Evolutionary conservation across 2,113 vertebrate genomes (phyloP).

Genomic region (Cryptomyrus ogoouensis): DNA sequence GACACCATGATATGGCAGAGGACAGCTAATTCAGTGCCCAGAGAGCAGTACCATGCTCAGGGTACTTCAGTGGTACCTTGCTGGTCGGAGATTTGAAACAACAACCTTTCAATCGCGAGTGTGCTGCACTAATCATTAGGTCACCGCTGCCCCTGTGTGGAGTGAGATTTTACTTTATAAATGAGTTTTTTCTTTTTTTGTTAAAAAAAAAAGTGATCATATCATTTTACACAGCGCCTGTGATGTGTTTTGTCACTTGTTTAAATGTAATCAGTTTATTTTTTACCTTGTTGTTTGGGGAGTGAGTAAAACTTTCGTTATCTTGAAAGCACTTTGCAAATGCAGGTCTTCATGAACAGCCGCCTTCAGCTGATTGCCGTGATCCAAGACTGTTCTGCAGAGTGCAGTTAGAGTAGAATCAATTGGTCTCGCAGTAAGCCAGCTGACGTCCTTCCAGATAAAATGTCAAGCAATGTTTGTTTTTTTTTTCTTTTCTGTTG

Average conservation of each 20-base stretch:
- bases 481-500: not conserved
- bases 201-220: too few relatives aligned
- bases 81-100: too few relatives aligned
- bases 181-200: not conserved
- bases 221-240: not conserved
- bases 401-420: not conserved
- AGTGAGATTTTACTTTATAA: not conserved
- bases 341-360: not conserved
- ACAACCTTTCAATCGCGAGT: too few relatives aligned
- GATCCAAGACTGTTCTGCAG: not conserved
- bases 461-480: not conserved
- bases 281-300: not conserved
- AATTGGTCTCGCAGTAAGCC: not conserved
- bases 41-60: too few relatives aligned
- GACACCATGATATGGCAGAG: too few relatives aligned
- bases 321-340: not conserved
- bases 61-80: too few relatives aligned
- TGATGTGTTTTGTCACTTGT: not conserved
- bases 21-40: too few relatives aligned
- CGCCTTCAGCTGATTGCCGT: not conserved
- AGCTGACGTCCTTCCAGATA: not conserved
- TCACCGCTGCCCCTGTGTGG: not conserved
- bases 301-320: not conserved
- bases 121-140: too few relatives aligned
- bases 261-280: not conserved